phyloP scores from a whole-genome alignment of 2,888 invertebrate genomes.

The Tortrix viridana region DNA sequence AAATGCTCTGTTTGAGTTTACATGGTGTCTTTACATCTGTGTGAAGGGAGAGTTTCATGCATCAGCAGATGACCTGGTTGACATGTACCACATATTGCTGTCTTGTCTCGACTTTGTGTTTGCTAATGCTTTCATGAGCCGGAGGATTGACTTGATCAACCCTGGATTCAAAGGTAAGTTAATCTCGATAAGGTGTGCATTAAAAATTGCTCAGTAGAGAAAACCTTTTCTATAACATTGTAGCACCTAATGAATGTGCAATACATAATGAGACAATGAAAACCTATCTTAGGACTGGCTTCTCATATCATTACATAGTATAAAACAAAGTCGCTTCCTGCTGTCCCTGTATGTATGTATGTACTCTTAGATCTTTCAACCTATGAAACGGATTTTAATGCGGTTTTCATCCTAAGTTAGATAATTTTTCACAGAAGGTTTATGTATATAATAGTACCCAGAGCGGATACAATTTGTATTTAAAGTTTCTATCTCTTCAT shows the following conservation, averaged over 20 bases:
- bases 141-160: conserved; percentile 94
- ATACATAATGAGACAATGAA: no score
- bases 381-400: no score
- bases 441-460: no score
- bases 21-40: conserved; percentile 96
- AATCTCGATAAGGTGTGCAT: neutral
- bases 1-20: conserved; percentile 94
- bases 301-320: no score
- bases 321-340: no score
- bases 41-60: conserved; percentile 94
- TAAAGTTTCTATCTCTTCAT: no score
- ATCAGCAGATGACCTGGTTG: conserved; percentile 96
- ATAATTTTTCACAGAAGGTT: no score
- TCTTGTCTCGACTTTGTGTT: conserved; percentile 96
- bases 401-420: no score
- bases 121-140: conserved; percentile 91
- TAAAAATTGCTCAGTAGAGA: neutral
- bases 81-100: conserved; percentile 95
- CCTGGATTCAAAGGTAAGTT: conserved; percentile 89
- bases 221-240: neutral
- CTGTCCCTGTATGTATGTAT: no score
- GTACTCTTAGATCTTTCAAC: no score
- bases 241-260: neutral
- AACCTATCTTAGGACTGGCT: no score
- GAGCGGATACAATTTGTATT: no score